Conservation (phyloP, 2,797 vertebrate genomes). For the Rhodeus uyekii region DNA sequence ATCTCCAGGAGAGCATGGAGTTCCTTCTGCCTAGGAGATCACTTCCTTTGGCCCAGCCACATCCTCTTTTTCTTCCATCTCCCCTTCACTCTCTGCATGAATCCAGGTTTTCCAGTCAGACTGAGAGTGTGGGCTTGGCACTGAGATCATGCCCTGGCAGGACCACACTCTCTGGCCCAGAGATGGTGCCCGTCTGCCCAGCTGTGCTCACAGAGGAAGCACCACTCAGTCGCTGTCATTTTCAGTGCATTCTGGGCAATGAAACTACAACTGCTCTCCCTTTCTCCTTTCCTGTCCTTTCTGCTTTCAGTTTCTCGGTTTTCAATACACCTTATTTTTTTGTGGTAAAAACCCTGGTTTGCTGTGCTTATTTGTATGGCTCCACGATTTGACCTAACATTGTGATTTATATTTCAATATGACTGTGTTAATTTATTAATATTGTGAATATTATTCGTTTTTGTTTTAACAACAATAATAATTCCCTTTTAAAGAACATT, state of each 20-base stretch:
- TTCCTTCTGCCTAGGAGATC: slow-evolving; percentile 54
- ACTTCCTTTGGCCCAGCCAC: slow-evolving; percentile 57
- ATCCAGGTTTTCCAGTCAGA: slow-evolving; percentile 55
- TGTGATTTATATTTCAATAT: not conserved
- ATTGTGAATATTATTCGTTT: not conserved
- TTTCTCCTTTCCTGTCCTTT: slow-evolving; percentile 61
- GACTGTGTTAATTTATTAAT: not conserved
- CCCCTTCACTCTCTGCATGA: slow-evolving; percentile 48
- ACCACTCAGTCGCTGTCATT: slow-evolving; percentile 50
- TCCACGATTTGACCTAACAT: not conserved
- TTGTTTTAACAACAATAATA: not conserved
- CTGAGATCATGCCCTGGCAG: slow-evolving; percentile 56
- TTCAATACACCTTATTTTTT: slow-evolving; percentile 20
- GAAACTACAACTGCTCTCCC: slow-evolving; percentile 57
- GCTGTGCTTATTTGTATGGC: not conserved
- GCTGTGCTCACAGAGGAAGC: slow-evolving; percentile 71
- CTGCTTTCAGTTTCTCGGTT: slow-evolving; percentile 46
- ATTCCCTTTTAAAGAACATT: not conserved
- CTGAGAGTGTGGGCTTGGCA: slow-evolving; percentile 52
- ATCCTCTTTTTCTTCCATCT: slow-evolving; percentile 48
- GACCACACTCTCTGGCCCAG: slow-evolving; percentile 57
- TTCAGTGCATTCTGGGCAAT: slow-evolving; percentile 36
- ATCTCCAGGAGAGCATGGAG: slow-evolving; percentile 46
- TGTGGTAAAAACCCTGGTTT: slow-evolving; percentile 54
- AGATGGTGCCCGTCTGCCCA: slow-evolving; percentile 68